A percentile compares a stretch with the other conserved stretches of the same genome.
Evolutionary conservation across 2,888 invertebrate species (phyloP).

Genomic region (Polyommatus icarus): DNA sequence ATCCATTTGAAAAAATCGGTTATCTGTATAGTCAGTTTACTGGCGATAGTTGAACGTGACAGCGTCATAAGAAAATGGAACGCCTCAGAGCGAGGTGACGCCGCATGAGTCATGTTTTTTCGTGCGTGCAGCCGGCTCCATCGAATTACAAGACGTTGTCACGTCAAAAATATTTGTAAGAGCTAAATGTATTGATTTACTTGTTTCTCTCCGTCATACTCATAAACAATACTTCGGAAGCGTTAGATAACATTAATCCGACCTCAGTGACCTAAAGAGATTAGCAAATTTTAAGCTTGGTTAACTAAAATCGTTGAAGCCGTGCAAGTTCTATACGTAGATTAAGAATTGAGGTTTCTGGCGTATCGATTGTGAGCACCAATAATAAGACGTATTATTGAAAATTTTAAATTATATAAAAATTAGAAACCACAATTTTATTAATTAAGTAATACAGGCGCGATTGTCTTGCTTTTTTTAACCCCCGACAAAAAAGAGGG

Average conservation of each 20-base stretch:
- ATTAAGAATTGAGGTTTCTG: conserved; percentile 20
- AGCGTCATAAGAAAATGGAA: too few species aligned
- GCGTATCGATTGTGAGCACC: conserved; percentile 5
- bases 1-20: too few species aligned
- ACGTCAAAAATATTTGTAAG: too few species aligned
- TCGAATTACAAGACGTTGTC: too few species aligned
- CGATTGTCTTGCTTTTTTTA: too few species aligned
- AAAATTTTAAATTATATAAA: background rate
- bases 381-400: background rate
- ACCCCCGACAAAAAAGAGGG: too few species aligned
- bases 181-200: background rate
- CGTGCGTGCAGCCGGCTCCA: too few species aligned
- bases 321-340: conserved; percentile 22
- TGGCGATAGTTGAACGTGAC: too few species aligned
- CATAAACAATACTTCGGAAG: background rate
- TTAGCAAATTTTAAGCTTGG: conserved; percentile 25
- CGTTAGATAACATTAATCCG: background rate
- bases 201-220: background rate
- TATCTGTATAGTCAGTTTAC: too few species aligned
- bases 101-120: too few species aligned
- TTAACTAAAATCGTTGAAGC: conserved; percentile 27
- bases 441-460: too few species aligned
- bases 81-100: too few species aligned
- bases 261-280: conserved; percentile 12
- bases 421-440: background rate